Evolutionary conservation across 2,797 vertebrate species (phyloP), one percentile per base, ranked within the genome.

Genomic region (Typhlichthys subterraneus): DNA sequence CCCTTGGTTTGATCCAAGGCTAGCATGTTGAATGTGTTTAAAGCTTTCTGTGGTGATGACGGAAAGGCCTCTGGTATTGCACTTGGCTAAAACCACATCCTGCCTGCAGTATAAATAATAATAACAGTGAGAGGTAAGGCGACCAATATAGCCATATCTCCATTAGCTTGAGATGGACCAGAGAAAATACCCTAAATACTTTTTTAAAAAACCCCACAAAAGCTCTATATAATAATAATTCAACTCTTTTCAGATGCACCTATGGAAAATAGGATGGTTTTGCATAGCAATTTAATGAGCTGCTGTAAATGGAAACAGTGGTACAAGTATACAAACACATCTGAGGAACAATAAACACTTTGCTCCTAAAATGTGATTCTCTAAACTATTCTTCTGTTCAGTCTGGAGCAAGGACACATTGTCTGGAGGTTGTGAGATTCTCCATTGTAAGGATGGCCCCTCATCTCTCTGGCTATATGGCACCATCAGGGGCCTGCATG

Each of bases 1-100:
- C 76, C 71, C 75, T 86, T 83, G 79, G 78, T 63, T 70, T 77
- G 67, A 82, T 79, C 77, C 66, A 57, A 72, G 65, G 71, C 73
- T 66, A 84, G 82, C 87, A 88, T 87, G 80, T 53, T 85, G 84
- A 86, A 85, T 76, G 83, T 82, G 81, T 89, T 87, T 86, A 72
- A 87, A 79, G 68, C 76, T 81, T 75, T 76, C 74, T 58, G 60
- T 68, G 75, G 73, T 68, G 69, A 81, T 69, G 75, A 87, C 66
- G 72, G 86, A 88, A 83, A 86, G 70, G 65, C 52, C 67, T 79
- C 70, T 67, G 59, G 80, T 63, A 73, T 49, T 72, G 80, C 66
- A 55, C 61, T 14, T 57, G 55, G 71, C 61, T 80, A 72, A 75
- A 85, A 80, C 85, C 87, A 88, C 82, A 88, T 87, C 86, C 84